Conservation (phyloP, 1,140 invertebrate species). For the Drosophila pectinifera region DNA sequence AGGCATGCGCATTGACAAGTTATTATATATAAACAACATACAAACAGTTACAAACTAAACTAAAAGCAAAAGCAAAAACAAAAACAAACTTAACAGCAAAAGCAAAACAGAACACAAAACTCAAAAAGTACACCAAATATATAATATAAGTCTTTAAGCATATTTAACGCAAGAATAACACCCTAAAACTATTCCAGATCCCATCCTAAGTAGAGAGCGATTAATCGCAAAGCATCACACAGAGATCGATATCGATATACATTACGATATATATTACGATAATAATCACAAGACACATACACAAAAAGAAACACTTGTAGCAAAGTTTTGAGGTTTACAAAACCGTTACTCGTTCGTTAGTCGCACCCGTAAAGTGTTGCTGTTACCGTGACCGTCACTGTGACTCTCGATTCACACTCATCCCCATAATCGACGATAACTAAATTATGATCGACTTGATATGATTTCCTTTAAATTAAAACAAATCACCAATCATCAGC, state of each 20-base stretch:
- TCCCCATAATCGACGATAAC: constrained; percentile 33
- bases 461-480: constrained; percentile 33
- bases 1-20: constrained; percentile 52
- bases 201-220: constrained; percentile 45
- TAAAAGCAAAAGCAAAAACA: constrained; percentile 3
- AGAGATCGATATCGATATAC: constrained; percentile 26
- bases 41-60: constrained; percentile 56
- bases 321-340: constrained; percentile 55
- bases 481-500: constrained; percentile 3
- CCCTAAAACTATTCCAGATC: constrained; percentile 37
- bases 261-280: constrained; percentile 32
- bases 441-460: constrained; percentile 40
- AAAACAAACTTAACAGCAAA: constrained; percentile 38
- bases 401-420: constrained; percentile 52
- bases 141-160: constrained; percentile 56
- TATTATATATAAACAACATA: constrained; percentile 37
- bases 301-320: constrained; percentile 25
- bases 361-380: constrained; percentile 48
- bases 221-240: constrained; percentile 50
- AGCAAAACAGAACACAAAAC: constrained; percentile 51
- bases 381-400: constrained; percentile 43
- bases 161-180: constrained; percentile 50
- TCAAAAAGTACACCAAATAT: constrained; percentile 58
- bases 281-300: constrained; percentile 25
- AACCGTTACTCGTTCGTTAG: constrained; percentile 53